phyloP scores from a whole-genome alignment of 2,797 vertebrate species.

The Diceros bicornis region DNA sequence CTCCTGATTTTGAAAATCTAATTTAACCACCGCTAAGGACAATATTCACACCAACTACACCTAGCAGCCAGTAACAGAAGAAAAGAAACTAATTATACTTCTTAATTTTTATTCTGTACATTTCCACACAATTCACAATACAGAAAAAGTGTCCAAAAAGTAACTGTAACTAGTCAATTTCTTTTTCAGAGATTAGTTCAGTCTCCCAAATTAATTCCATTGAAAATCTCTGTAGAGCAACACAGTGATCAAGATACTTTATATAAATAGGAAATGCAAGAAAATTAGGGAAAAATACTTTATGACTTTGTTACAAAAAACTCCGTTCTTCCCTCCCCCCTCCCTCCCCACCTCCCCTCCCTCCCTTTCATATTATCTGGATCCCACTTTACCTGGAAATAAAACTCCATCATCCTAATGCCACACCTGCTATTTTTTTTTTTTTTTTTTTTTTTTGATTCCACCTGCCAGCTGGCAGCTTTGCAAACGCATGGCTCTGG shows the following conservation, averaged over 20 bases:
- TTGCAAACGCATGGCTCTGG: slow-evolving; percentile 75
- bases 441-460: neutral
- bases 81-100: slow-evolving; percentile 78
- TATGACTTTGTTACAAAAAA: slow-evolving; percentile 86
- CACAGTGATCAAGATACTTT: slow-evolving; percentile 87
- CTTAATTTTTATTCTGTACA: slow-evolving; percentile 90
- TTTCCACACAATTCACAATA: slow-evolving; percentile 90
- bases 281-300: slow-evolving; percentile 88
- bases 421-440: slow-evolving; percentile 40
- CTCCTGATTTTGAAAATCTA: neutral
- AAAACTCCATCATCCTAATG: slow-evolving; percentile 66
- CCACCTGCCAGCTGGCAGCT: slow-evolving; percentile 81
- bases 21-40: neutral
- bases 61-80: slow-evolving; percentile 68
- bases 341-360: slow-evolving; percentile 65
- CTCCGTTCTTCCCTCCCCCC: slow-evolving; percentile 64
- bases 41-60: neutral
- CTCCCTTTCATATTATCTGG: slow-evolving; percentile 60
- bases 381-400: slow-evolving; percentile 74
- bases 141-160: slow-evolving; percentile 88
- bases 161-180: slow-evolving; percentile 83
- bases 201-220: slow-evolving; percentile 75
- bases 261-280: slow-evolving; percentile 89
- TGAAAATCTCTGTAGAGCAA: slow-evolving; percentile 87
- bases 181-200: slow-evolving; percentile 79